Conservation (phyloP, 2,113 vertebrate species). For the Columba janthina region DNA sequence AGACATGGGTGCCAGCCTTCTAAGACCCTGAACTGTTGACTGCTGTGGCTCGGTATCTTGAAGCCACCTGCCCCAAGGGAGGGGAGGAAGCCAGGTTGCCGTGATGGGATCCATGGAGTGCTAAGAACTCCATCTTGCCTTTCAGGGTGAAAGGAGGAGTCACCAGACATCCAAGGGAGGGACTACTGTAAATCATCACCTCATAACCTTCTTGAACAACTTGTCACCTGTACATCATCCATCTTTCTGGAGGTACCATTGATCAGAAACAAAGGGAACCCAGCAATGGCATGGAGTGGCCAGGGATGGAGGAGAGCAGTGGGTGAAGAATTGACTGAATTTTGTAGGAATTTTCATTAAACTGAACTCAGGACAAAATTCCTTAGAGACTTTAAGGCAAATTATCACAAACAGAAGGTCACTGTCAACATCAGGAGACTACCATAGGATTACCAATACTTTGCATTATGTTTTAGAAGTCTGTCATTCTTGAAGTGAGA, state of each 20-base stretch:
- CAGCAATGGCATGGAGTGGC: not conserved
- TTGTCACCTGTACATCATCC: not conserved
- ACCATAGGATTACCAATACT: not conserved
- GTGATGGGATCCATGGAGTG: not conserved
- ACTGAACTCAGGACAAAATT: not conserved
- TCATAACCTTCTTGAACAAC: not conserved
- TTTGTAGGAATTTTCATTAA: not conserved
- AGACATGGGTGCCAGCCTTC: no score
- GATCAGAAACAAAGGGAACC: not conserved
- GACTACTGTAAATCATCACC: not conserved
- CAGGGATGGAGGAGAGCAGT: fast-evolving
- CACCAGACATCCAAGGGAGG: not conserved
- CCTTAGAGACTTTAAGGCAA: not conserved
- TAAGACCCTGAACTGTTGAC: not conserved
- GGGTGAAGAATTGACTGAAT: not conserved
- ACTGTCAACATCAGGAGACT: not conserved
- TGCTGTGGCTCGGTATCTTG: not conserved
- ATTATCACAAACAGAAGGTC: not conserved
- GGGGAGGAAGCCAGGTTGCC: not conserved
- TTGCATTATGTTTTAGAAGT: not conserved
- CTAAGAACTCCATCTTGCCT: not conserved
- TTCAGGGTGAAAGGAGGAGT: not conserved
- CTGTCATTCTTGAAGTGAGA: not conserved
- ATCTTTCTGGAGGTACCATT: not conserved
- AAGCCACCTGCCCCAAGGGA: not conserved